These are phyloP conservation scores for Drosophila navojoa DNA, from an alignment of 1,140 invertebrate genomes.

Conservation along the genomic window DNA sequence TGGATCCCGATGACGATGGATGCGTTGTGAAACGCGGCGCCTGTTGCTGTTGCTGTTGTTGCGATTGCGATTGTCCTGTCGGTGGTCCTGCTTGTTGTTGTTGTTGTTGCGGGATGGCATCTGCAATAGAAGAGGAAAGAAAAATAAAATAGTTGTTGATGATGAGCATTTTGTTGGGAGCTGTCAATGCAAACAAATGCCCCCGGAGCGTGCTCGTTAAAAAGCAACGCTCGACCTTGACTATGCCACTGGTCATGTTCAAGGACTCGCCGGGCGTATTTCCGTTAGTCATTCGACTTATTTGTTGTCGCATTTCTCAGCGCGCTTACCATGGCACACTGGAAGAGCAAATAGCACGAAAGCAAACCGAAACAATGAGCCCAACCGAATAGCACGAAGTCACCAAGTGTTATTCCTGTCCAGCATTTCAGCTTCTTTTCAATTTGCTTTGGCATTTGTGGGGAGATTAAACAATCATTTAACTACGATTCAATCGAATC, in stretches of 20 bases:
- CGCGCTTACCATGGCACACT: too few species aligned
- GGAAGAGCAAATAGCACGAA: too few species aligned
- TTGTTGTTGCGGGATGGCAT: constrained; percentile 39
- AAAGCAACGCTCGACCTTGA: constrained; percentile 5
- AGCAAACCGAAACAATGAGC: not conserved
- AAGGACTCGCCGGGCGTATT: not conserved
- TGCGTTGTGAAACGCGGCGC: constrained; percentile 93
- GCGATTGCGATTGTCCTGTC: constrained; percentile 43
- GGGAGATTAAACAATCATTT: too few species aligned
- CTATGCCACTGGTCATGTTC: not conserved
- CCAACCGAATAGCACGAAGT: not conserved
- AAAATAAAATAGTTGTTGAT: constrained; percentile 22
- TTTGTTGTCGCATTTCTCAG: not conserved
- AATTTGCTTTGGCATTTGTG: too few species aligned
- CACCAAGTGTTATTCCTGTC: not conserved
- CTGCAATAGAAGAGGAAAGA: constrained; percentile 49
- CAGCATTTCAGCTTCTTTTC: not conserved
- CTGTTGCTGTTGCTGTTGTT: constrained; percentile 59
- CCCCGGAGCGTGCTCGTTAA: constrained; percentile 2
- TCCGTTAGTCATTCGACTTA: not conserved
- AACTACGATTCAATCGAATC: too few species aligned
- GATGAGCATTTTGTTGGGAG: constrained; percentile 33
- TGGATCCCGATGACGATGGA: constrained; percentile 91
- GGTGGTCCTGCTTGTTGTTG: constrained; percentile 12
- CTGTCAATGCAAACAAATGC: constrained; percentile 26